A percentile compares a stretch with the other conserved stretches of the same genome.
Evolutionary conservation across 92 coral and sea anemone species (phyloP).

Genomic region (Porites evermanni): DNA sequence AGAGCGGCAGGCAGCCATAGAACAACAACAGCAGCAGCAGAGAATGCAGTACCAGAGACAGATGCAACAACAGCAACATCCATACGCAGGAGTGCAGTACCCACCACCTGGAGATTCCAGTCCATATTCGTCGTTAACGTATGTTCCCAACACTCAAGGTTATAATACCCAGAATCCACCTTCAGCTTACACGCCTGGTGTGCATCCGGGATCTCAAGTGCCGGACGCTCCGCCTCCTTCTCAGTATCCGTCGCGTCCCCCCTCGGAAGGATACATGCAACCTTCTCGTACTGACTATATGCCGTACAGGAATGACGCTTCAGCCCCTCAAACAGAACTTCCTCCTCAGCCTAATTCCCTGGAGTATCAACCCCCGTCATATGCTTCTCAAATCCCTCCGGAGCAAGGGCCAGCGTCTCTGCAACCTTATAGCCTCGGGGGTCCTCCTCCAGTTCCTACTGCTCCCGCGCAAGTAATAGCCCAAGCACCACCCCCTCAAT

Average conservation of each 20-base stretch:
- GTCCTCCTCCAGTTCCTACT: constrained; percentile 42
- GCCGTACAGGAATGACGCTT: constrained; percentile 48
- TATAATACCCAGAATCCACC: constrained; percentile 51
- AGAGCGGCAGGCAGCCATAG: constrained; percentile 93
- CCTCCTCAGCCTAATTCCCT: constrained; percentile 31
- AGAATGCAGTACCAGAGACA: constrained; percentile 46
- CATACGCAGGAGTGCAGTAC: constrained; percentile 26
- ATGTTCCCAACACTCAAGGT: constrained; percentile 43
- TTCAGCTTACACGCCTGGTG: constrained; percentile 49
- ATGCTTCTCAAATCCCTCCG: constrained; percentile 66
- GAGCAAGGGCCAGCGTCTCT: constrained; percentile 63
- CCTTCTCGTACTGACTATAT: constrained; percentile 33
- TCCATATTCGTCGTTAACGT: constrained; percentile 79
- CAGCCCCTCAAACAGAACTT: constrained; percentile 45
- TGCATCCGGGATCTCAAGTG: constrained; percentile 62
- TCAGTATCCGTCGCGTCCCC: constrained; percentile 57
- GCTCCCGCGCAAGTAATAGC: constrained; percentile 54
- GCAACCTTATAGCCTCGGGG: constrained; percentile 55
- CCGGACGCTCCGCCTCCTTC: constrained; percentile 57
- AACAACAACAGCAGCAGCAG: constrained; percentile 84
- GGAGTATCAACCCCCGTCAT: constrained; percentile 63
- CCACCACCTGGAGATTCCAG: constrained; percentile 64
- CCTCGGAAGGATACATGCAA: constrained; percentile 54
- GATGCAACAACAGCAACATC: constrained; percentile 60
- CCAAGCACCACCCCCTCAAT: constrained; percentile 65